phyloP scores from a whole-genome alignment of 2,113 vertebrate genomes.

The Cygnus atratus region DNA sequence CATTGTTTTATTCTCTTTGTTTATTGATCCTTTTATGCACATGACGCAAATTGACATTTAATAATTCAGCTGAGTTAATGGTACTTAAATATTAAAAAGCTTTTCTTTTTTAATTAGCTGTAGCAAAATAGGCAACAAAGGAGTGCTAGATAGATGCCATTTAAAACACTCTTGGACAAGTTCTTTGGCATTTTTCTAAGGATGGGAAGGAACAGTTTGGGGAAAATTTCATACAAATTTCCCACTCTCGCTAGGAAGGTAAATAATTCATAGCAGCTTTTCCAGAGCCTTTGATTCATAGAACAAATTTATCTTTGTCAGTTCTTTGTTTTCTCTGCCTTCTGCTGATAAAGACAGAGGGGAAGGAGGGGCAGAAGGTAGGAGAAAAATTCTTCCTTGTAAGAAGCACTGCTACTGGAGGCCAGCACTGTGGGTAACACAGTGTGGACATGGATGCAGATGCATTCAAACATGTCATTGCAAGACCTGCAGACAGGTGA shows the following conservation, averaged over 20 bases:
- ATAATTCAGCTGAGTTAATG: slow-evolving; percentile 79
- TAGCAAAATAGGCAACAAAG: slow-evolving; percentile 67
- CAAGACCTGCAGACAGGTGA: not conserved
- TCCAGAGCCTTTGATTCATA: slow-evolving; percentile 30
- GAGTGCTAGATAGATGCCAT: slow-evolving; percentile 29
- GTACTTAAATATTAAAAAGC: slow-evolving; percentile 79
- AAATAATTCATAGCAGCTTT: not conserved
- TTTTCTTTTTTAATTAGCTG: slow-evolving; percentile 81
- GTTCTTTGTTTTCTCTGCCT: slow-evolving; percentile 6
- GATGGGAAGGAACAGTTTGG: not conserved
- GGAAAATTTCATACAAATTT: not conserved
- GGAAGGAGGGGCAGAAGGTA: not conserved
- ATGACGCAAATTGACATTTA: slow-evolving; percentile 81
- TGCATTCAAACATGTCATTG: not conserved
- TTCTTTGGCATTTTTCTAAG: slow-evolving; percentile 1
- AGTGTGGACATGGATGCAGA: not conserved
- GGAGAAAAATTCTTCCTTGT: not conserved
- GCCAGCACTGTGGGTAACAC: fast-evolving
- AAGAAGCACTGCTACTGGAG: not conserved
- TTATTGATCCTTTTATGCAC: slow-evolving; percentile 78
- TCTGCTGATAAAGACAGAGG: not conserved
- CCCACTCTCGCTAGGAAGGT: not conserved
- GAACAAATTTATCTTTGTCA: slow-evolving; percentile 25
- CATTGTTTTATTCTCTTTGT: slow-evolving; percentile 58
- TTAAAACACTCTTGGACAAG: slow-evolving; percentile 6